A percentile compares a stretch with the other conserved stretches of the same genome.
phyloP scores from a whole-genome alignment of 2,113 vertebrate species.

The Austrofundulus limnaeus region DNA sequence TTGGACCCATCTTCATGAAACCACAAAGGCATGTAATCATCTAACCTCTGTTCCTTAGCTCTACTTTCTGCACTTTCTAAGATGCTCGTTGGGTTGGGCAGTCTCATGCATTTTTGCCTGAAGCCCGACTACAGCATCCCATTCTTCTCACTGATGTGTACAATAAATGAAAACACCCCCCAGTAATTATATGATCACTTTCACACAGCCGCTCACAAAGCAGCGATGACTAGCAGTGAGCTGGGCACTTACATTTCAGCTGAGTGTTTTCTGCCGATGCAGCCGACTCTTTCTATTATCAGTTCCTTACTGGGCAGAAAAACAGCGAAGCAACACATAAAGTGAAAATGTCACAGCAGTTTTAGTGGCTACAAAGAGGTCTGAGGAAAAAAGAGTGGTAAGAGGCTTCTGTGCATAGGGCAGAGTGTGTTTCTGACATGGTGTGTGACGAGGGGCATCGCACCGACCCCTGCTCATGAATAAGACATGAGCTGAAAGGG shows the following conservation, averaged over 20 bases:
- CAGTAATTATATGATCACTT: constrained; percentile 62
- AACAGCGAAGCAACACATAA: constrained; percentile 45
- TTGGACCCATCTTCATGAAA: constrained; percentile 57
- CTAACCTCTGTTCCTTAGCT: constrained; percentile 38
- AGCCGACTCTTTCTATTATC: constrained; percentile 62
- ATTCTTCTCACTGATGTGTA: constrained; percentile 37
- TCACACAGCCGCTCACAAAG: constrained; percentile 40
- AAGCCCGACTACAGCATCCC: constrained; percentile 49
- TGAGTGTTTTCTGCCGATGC: constrained; percentile 46
- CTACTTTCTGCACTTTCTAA: constrained; percentile 45
- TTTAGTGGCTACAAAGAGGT: constrained; percentile 45
- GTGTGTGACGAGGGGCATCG: constrained; percentile 64
- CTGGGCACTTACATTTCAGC: constrained; percentile 55
- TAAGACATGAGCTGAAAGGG: constrained; percentile 72
- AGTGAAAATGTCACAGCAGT: constrained; percentile 71
- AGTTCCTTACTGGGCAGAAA: constrained; percentile 49
- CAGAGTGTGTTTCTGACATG: constrained; percentile 66
- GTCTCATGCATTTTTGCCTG: constrained; percentile 22
- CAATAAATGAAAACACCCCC: constrained; percentile 42
- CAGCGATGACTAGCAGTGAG: constrained; percentile 20
- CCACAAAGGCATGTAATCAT: constrained; percentile 58
- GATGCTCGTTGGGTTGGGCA: constrained; percentile 32
- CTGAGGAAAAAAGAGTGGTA: constrained; percentile 32
- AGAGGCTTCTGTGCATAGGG: constrained; percentile 45
- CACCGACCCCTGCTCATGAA: constrained; percentile 73